These are phyloP conservation scores for Brenthis daphne DNA, from an alignment of 2,888 invertebrate species.

Conservation along the genomic window DNA sequence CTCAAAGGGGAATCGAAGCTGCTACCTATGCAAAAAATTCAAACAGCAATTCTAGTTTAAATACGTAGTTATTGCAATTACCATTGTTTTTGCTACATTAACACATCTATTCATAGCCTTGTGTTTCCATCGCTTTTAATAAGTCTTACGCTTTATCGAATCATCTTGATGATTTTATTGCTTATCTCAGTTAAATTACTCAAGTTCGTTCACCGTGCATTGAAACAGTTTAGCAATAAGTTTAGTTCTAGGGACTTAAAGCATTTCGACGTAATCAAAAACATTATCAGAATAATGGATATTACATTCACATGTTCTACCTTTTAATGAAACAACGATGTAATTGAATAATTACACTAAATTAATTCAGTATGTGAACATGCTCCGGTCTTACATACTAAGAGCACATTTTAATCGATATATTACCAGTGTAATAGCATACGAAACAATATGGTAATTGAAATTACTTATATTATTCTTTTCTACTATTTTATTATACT, in stretches of 20 bases:
- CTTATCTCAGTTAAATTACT: constrained; percentile 50
- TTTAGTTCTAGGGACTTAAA: constrained; percentile 12
- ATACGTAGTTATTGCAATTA: constrained; percentile 42
- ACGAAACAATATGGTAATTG: not conserved
- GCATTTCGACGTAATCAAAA: constrained; percentile 8
- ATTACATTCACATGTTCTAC: constrained; percentile 19
- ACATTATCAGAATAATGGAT: constrained; percentile 14
- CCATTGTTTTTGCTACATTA: constrained; percentile 67
- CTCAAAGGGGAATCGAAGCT: constrained; percentile 3
- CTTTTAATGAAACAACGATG: constrained; percentile 17
- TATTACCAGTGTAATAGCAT: not conserved
- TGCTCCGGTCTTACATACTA: constrained; percentile 14
- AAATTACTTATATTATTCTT: not conserved
- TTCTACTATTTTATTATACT: not conserved
- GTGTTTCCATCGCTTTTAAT: constrained; percentile 57
- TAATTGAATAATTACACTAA: constrained; percentile 14
- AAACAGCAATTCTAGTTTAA: constrained; percentile 19
- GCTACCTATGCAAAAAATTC: constrained; percentile 1
- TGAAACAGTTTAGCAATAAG: constrained; percentile 17
- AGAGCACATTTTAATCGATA: constrained; percentile 9
- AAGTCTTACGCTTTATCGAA: constrained; percentile 53
- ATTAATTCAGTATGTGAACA: constrained; percentile 24
- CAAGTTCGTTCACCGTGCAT: constrained; percentile 31
- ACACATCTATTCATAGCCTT: constrained; percentile 63
- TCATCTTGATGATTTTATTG: constrained; percentile 66